Base-by-base conservation (phyloP, 2,888 invertebrate species). In the Nudaria mundana region DNA sequence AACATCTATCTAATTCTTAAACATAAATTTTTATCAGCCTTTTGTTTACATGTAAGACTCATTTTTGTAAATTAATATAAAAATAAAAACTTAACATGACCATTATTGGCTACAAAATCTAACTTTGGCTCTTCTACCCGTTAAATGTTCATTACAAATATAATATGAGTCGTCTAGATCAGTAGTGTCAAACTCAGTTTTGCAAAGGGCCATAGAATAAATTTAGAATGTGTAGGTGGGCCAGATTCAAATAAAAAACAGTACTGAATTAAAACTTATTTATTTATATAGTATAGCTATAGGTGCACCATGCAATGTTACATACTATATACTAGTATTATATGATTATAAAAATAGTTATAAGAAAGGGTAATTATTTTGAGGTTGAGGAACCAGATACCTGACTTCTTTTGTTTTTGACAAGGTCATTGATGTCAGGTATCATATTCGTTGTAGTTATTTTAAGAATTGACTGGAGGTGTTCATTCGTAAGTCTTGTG, bases 401-500 rank as follows among this genome's bases (percentile, higher is more conserved):
- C n/a, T n/a, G n/a, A n/a, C n/a, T n/a, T n/a, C n/a, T 22, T 15
- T 32, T 32, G 20, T 32, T 20, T 32, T 32, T 32, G 32, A 32
- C 32, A 32, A 32, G 22, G 12, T 20, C 32, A 32, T 32, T 32
- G 12, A 32, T 11, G 32, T 32, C 10, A 32, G 22, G 22, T 20
- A 32, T 32, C 22, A 22, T 22, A 32, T 32, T 32, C 18, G 1
- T 24, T 3, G 24, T 10, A 24, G n/a, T 30, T 30, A 20, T 30
- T 10, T 16, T 18, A 20, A 28, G 28, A 28, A 28, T 28, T 28
- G 38, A 32, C 26, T 30, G n/a, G n/a, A n/a, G 24, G 25, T 38
- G 38, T 38, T 38, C 31, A 25, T 32, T 28, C 3, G 10, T 24
- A 24, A 24, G 24, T 24, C 24, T 24, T 8, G 24, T 24, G 24